Base-by-base conservation (phyloP, 2,888 invertebrate species). In the Calameuta idolon region DNA sequence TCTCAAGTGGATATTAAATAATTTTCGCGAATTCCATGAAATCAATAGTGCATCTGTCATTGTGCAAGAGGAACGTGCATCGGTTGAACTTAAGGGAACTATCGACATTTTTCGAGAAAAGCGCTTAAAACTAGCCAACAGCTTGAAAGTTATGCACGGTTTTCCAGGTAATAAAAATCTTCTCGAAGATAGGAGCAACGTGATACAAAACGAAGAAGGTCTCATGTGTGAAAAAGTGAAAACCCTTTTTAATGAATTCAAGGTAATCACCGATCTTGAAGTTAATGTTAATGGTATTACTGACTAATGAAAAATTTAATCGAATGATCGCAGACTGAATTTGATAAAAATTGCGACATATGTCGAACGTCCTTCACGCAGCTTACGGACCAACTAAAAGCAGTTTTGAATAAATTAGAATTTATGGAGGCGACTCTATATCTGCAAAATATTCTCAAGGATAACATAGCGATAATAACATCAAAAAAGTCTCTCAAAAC, bases 131-230 rank as follows among this genome's bases (percentile, higher is more conserved):
- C 69, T 79, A 35, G 37, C 78, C 23, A 68, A 77, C 15, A 74
- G 77, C 15, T 75, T 82, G 34, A 69, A 77, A 35, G 75, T 82
- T 4, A 75, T 69, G 35, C 55, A 80, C 1, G 80, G 77, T 33
- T 73, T 79, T 75, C 81, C 79, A 31, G 77, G 75, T 33, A 77
- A 69, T n/a, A 82, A 76, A 74, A 69, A 79, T 76, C 77, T 79
- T 11, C 35, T 81, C 74, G 71, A 73, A 23, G 75, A 77, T 77
- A 77, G 79, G 23, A 77, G 31, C 11, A 77, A 76, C 12, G n/a
- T 55, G 12, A 12, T 74, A 34, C 35, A 12, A 34, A 35, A 71
- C 12, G 77, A 82, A 35, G 81, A 79, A 34, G 37, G 78, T 30
- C 34, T 73, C 73, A 79, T 80, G 77, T 75, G 79, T 12, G 76